Percentiles rank a stretch among this genome's conserved stretches.
Evolutionary conservation across 2,888 invertebrate genomes (phyloP).

Genomic region (Athripsodes cinereus): DNA sequence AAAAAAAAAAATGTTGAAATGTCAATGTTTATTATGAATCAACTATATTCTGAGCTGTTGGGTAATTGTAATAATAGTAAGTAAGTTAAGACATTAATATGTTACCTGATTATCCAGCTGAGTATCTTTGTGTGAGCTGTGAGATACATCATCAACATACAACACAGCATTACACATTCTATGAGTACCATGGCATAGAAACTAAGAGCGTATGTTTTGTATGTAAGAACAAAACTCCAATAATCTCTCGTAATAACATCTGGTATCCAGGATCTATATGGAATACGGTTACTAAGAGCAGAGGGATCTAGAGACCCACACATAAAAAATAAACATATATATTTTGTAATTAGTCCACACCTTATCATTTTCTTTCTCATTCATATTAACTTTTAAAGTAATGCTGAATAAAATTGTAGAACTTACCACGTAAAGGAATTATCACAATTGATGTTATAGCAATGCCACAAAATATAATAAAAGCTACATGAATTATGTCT

Average conservation of each 20-base stretch:
- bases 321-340: no score
- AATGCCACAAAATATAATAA: neutral
- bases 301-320: constrained; percentile 10
- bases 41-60: no score
- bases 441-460: neutral
- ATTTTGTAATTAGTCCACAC: no score
- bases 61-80: no score
- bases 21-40: no score
- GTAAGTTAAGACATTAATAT: no score
- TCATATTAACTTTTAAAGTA: no score
- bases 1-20: no score
- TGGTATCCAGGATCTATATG: constrained; percentile 15
- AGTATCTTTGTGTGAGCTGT: constrained; percentile 13
- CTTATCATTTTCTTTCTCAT: no score
- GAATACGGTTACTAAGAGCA: constrained; percentile 9
- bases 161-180: constrained; percentile 9
- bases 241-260: neutral
- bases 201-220: neutral
- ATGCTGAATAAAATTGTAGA: no score
- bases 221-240: constrained; percentile 5
- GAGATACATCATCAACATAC: constrained; percentile 8
- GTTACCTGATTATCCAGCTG: constrained; percentile 7
- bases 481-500: neutral
- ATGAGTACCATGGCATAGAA: neutral
- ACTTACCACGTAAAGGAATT: neutral